Conservation (phyloP, 92 coral and sea anemone genomes). For the Epizoanthus rinbou region DNA sequence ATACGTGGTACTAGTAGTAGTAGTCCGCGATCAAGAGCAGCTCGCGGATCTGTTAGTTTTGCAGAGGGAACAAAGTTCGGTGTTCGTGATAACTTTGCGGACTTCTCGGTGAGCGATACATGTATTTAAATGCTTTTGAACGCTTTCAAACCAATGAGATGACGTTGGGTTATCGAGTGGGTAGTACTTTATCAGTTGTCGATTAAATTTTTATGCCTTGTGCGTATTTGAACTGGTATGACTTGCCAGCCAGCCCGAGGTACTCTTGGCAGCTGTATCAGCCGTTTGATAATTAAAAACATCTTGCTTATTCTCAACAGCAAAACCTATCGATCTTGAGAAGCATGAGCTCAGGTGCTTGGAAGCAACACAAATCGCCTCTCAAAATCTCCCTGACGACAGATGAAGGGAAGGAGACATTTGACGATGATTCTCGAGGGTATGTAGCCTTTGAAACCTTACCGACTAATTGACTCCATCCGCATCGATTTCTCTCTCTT, state of each 20-base stretch:
- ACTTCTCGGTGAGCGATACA: slow-evolving; percentile 60
- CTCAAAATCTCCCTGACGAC: slow-evolving; percentile 83
- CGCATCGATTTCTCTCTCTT: neutral
- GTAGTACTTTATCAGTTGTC: neutral
- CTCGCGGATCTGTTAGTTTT: slow-evolving; percentile 71
- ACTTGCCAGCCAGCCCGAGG: neutral
- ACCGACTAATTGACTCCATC: neutral
- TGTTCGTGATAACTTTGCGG: slow-evolving; percentile 49
- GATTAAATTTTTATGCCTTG: slow-evolving; percentile 25
- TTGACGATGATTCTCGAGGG: slow-evolving; percentile 29
- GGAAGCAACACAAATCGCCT: slow-evolving; percentile 70
- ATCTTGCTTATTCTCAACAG: slow-evolving; percentile 25
- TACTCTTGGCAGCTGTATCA: neutral
- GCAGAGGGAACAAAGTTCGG: slow-evolving; percentile 85
- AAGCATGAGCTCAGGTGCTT: slow-evolving; percentile 65
- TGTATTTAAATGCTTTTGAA: neutral
- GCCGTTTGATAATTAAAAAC: slow-evolving; percentile 4
- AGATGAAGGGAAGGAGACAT: slow-evolving; percentile 74
- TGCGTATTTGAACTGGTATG: neutral
- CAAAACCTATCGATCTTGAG: slow-evolving; percentile 72
- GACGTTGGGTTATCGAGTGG: neutral
- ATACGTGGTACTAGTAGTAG: too few relatives aligned
- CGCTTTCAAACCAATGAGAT: neutral
- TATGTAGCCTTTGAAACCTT: neutral
- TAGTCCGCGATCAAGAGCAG: slow-evolving; percentile 8